Percentiles rank a stretch among this genome's conserved stretches.
phyloP scores from a whole-genome alignment of 2,888 invertebrate species.

The Volucella bombylans region DNA sequence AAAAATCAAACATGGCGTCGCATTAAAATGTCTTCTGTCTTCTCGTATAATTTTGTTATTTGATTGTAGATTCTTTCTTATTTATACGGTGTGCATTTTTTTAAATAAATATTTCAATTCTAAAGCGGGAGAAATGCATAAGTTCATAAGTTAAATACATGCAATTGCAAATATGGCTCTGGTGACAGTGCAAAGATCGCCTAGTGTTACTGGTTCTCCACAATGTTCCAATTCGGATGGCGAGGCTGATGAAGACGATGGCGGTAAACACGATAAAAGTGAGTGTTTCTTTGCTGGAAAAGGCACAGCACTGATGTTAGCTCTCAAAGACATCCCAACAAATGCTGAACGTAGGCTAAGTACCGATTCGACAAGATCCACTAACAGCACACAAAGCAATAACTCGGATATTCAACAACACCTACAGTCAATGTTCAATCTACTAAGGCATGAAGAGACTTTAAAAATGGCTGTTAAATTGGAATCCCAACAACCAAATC shows the following conservation, averaged over 20 bases:
- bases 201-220: too few relatives aligned
- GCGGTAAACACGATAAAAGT: conserved; percentile 83
- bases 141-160: too few relatives aligned
- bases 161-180: too few relatives aligned
- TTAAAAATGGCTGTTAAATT: conserved; percentile 99
- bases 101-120: too few relatives aligned
- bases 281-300: conserved; percentile 98
- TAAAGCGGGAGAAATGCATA: too few relatives aligned
- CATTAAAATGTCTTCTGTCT: too few relatives aligned
- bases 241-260: conserved; percentile 81
- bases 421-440: conserved; percentile 97
- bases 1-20: too few relatives aligned
- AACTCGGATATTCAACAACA: conserved; percentile 96
- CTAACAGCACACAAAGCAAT: conserved; percentile 84
- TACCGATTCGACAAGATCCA: conserved; percentile 83
- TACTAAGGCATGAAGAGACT: conserved; percentile 96
- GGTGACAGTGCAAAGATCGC: too few relatives aligned
- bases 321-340: conserved; percentile 88
- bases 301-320: conserved; percentile 96
- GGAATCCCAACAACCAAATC: conserved; percentile 93
- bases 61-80: too few relatives aligned
- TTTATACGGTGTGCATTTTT: too few relatives aligned
- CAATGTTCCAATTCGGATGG: too few relatives aligned
- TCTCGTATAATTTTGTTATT: too few relatives aligned
- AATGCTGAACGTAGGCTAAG: conserved; percentile 83